Conservation (phyloP, 1,140 invertebrate species). For the Sitophilus oryzae region DNA sequence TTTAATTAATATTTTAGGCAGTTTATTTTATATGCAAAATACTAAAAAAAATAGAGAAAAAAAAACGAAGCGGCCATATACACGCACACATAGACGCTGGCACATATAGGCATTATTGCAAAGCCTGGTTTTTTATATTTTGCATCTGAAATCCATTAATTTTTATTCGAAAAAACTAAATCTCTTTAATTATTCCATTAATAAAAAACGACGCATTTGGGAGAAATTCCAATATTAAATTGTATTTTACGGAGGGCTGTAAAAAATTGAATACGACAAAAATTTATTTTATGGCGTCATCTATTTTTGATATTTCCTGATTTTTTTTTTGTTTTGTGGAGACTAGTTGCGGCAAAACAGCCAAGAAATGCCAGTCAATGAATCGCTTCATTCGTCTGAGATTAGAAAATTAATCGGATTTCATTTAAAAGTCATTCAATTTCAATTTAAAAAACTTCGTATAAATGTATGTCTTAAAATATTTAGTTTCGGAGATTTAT, state of each 20-base stretch:
- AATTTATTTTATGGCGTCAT: constrained; percentile 8
- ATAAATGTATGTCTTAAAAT: too few species aligned
- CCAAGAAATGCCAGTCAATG: too few species aligned
- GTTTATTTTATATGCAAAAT: constrained; percentile 25
- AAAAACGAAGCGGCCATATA: background rate
- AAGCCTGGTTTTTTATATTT: constrained; percentile 19
- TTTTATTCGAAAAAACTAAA: constrained; percentile 26
- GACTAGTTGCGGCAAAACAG: too few species aligned
- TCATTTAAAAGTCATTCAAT: too few species aligned
- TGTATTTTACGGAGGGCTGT: constrained; percentile 17
- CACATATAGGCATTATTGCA: constrained; percentile 21
- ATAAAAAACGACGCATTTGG: constrained; percentile 26
- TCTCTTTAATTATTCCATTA: constrained; percentile 29
- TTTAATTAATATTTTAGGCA: constrained; percentile 28
- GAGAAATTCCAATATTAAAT: constrained; percentile 25
- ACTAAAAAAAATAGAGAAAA: constrained; percentile 14
- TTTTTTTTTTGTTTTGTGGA: too few species aligned
- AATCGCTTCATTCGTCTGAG: too few species aligned
- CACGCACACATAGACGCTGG: too few species aligned
- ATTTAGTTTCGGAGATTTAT: too few species aligned
- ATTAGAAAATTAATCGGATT: too few species aligned
- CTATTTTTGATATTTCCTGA: too few species aligned
- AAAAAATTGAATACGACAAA: constrained; percentile 15
- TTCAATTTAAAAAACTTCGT: too few species aligned
- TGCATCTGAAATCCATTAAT: constrained; percentile 28